These are phyloP conservation scores for Seriola aureovittata DNA, from an alignment of 2,113 vertebrate species.

Conservation along the genomic window DNA sequence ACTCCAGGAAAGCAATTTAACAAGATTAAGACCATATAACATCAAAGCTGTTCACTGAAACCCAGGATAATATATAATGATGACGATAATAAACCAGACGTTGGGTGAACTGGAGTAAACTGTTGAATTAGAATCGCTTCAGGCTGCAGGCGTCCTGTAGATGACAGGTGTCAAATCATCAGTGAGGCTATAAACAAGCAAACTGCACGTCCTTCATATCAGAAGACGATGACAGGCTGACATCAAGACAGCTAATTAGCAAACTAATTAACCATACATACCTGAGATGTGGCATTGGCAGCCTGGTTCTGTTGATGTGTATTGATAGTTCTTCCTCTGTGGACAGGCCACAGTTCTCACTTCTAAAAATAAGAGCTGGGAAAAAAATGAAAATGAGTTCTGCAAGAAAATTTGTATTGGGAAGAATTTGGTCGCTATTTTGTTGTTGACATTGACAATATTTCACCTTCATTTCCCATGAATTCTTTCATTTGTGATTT, in stretches of 20 bases:
- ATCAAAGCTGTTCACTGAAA: constrained; percentile 16
- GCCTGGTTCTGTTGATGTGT: constrained; percentile 32
- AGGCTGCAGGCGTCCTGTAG: constrained; percentile 2
- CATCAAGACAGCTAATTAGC: constrained; percentile 61
- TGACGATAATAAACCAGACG: not conserved
- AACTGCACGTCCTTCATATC: constrained; percentile 23
- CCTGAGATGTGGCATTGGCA: constrained; percentile 51
- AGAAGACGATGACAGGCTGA: constrained; percentile 28
- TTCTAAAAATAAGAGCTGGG: constrained; percentile 22
- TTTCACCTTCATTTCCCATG: not conserved
- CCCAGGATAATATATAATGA: not conserved
- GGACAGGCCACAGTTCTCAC: constrained; percentile 53
- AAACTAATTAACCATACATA: constrained; percentile 67
- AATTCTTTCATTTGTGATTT: not conserved
- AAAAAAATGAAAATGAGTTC: not conserved
- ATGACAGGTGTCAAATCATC: constrained; percentile 31
- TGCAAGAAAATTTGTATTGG: constrained; percentile 7
- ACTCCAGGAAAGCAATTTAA: not conserved
- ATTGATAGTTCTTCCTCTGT: constrained; percentile 31
- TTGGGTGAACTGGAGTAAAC: not conserved
- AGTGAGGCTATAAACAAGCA: constrained; percentile 27
- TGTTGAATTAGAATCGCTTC: not conserved
- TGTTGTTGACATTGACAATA: not conserved
- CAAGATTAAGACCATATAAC: constrained; percentile 1
- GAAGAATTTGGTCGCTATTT: too few species aligned